These are phyloP conservation scores for Catharus fuscescens DNA, from an alignment of 2,113 vertebrate species.

Conservation along the genomic window DNA sequence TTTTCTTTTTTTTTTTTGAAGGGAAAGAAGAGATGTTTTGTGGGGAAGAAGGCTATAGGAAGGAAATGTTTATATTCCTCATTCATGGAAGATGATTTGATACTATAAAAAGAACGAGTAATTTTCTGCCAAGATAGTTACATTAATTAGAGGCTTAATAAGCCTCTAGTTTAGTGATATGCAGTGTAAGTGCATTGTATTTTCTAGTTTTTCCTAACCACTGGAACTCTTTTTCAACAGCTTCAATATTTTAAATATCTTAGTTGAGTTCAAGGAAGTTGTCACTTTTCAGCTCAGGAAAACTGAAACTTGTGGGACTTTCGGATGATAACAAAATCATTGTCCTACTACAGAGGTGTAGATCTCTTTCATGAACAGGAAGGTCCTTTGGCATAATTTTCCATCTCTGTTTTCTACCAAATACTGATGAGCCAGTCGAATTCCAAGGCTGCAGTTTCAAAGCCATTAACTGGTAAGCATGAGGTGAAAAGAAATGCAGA, in stretches of 20 bases:
- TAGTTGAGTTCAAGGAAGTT: background rate
- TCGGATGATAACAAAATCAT: background rate
- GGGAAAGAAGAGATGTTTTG: background rate
- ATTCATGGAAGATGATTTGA: background rate
- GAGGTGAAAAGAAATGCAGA: background rate
- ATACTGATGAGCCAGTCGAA: background rate
- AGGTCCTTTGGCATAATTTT: background rate
- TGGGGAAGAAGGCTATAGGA: background rate
- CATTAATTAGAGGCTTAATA: slow-evolving; percentile 1
- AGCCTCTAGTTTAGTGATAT: background rate
- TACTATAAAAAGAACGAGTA: background rate
- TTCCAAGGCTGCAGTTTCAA: background rate
- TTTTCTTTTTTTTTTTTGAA: background rate
- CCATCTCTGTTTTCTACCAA: background rate
- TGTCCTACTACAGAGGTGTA: background rate
- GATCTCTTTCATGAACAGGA: background rate
- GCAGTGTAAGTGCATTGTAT: background rate
- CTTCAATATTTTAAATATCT: background rate
- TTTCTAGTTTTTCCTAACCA: background rate
- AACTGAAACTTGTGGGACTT: background rate
- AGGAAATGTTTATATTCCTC: background rate
- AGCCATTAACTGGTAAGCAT: accelerated
- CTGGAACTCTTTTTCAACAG: background rate
- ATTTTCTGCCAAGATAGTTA: slow-evolving; percentile 13
- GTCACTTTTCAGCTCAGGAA: background rate